phyloP scores from a whole-genome alignment of 1,140 invertebrate genomes.

The Drosophila pseudoobscura region DNA sequence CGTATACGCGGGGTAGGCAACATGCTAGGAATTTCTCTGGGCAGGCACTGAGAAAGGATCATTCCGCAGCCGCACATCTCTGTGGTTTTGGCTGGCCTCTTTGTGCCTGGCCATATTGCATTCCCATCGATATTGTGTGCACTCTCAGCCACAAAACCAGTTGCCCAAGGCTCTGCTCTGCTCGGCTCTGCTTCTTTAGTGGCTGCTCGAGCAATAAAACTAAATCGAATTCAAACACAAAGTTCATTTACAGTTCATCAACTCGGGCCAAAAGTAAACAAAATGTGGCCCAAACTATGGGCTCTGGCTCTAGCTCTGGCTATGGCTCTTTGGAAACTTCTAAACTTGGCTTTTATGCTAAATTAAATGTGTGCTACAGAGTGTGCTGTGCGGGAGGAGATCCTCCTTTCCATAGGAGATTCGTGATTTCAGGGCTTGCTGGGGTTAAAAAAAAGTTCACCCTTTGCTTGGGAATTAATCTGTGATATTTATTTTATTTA shows the following conservation, averaged over 20 bases:
- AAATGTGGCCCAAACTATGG: constrained; percentile 39
- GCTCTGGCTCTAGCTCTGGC: not conserved
- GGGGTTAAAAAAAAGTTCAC: constrained; percentile 15
- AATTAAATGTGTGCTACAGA: constrained; percentile 58
- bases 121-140: constrained; percentile 32
- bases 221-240: constrained; percentile 75
- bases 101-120: constrained; percentile 27
- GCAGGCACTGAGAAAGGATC: too few species aligned
- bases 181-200: too few species aligned
- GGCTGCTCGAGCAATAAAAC: constrained; percentile 61
- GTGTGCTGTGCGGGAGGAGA: too few species aligned
- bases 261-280: constrained; percentile 48
- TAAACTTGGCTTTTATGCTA: constrained; percentile 65
- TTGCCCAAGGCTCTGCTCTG: constrained; percentile 4
- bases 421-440: constrained; percentile 5
- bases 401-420: too few species aligned
- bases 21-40: not conserved
- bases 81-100: not conserved
- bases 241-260: constrained; percentile 78
- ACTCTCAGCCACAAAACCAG: constrained; percentile 2
- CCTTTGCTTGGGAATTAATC: too few species aligned
- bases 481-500: too few species aligned
- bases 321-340: constrained; percentile 17
- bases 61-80: not conserved
- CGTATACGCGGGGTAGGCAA: constrained; percentile 8